Evolutionary conservation across 2,888 invertebrate genomes (phyloP).

Genomic region (Punctoribates punctum): DNA sequence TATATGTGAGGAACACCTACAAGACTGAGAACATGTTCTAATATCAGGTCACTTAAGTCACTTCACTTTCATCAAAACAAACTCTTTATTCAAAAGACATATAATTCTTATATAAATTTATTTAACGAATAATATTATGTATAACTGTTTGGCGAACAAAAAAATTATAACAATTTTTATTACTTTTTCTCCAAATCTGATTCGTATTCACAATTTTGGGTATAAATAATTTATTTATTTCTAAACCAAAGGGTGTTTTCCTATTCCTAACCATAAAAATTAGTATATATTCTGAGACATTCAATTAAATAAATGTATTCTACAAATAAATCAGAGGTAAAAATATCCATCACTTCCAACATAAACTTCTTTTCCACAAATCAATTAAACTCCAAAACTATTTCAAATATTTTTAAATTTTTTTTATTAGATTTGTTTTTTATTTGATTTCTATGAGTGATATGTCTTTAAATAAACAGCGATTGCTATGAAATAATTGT

Average conservation of each 20-base stretch:
- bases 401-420: too few species aligned
- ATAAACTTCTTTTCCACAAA: too few species aligned
- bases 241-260: constrained; percentile 3
- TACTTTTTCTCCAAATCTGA: not conserved
- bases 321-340: too few species aligned
- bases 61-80: not conserved
- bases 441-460: too few species aligned
- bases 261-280: not conserved
- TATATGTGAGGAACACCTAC: constrained; percentile 4
- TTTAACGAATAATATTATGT: not conserved
- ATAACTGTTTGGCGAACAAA: not conserved
- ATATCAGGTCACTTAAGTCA: not conserved
- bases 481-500: too few species aligned
- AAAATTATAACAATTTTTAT: not conserved
- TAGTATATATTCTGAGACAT: too few species aligned
- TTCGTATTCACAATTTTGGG: not conserved
- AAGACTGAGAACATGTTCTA: not conserved
- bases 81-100: not conserved
- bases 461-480: too few species aligned
- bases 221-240: not conserved
- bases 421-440: too few species aligned
- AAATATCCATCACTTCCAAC: too few species aligned
- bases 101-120: not conserved
- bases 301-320: too few species aligned
- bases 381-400: too few species aligned